phyloP scores from a whole-genome alignment of 2,113 vertebrate genomes.

The Catharus minimus region DNA sequence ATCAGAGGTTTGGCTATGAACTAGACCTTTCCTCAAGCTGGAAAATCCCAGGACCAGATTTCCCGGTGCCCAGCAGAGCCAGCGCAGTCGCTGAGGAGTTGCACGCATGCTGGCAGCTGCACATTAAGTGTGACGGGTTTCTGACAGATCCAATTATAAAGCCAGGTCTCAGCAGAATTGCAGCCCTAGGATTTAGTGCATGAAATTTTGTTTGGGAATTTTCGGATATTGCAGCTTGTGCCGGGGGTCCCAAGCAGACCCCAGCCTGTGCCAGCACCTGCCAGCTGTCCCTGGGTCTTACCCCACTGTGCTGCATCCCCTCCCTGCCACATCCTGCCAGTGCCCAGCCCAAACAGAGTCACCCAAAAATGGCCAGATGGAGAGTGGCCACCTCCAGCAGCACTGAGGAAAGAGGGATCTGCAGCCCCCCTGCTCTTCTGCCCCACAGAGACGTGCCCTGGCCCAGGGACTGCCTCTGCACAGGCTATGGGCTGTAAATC shows the following conservation, averaged over 20 bases:
- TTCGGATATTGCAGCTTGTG: background rate
- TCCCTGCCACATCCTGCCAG: background rate
- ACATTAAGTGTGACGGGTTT: conserved; percentile 53
- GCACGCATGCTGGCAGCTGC: conserved; percentile 19
- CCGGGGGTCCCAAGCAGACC: accelerated
- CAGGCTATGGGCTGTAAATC: background rate
- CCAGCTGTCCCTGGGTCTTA: background rate
- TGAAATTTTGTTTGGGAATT: conserved; percentile 35
- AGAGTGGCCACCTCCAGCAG: background rate
- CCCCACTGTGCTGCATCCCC: accelerated
- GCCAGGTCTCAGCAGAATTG: conserved; percentile 43
- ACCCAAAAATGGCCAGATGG: background rate
- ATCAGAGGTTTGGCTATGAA: background rate
- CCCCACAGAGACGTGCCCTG: background rate
- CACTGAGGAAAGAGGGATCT: accelerated
- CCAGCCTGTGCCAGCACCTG: background rate
- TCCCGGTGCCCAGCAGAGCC: background rate
- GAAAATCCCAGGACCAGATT: background rate
- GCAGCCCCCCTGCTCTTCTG: background rate
- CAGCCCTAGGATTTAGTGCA: conserved; percentile 3
- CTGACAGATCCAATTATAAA: conserved; percentile 74
- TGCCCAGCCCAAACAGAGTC: background rate
- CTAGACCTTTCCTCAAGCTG: background rate
- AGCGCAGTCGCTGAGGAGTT: background rate
- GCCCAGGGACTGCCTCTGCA: background rate